Evolutionary conservation across 2,797 vertebrate genomes (phyloP), one percentile per base, ranked within the genome.

Genomic region (Chaunax sp.): DNA sequence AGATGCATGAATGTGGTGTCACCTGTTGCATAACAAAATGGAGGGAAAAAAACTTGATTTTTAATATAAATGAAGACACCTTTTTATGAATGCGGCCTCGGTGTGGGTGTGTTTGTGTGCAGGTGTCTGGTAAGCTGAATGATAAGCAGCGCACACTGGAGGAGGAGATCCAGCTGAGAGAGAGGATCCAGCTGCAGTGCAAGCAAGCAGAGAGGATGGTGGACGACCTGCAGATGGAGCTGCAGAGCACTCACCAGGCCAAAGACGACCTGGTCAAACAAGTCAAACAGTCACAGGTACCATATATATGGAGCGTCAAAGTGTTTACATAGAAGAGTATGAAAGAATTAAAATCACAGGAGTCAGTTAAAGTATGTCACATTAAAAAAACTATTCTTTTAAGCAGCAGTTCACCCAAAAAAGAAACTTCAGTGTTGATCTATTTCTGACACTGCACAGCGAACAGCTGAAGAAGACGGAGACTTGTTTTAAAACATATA

Each of bases 121-220:
- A 94, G 94, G 92, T 94, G 5, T 92, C 93, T 0, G 91, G 82
- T 2, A 94, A 92, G 64, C 86, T 95, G 76, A 88, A 87, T 1
- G 92, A 94, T 47, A 93, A 89, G 83, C 92, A 94, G 72, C 86
- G 28, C 6, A 84, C 78, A 0, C 87, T 95, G 77, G 94, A 95
- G 77, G 92, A 94, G 54, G 94, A 95, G 91, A 94, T 94, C 82
- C 93, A 95, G 91, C 82, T 92, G 85, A 75, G 91, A 12, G 93
- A 95, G 80, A 81, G 86, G 35, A 57, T 91, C 0, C 93, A 94
- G 86, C 90, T 95, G 62, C 92, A 93, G 87, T 92, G 91, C 5
- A 93, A 92, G 67, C 94, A 95, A 81, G 93, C 93, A 0, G 94
- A 95, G 86, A 82, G 93, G 65, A 74, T 72, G 0, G 85, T 95